Base-by-base conservation (phyloP, 1,140 invertebrate species). In the Sogatella furcifera region DNA sequence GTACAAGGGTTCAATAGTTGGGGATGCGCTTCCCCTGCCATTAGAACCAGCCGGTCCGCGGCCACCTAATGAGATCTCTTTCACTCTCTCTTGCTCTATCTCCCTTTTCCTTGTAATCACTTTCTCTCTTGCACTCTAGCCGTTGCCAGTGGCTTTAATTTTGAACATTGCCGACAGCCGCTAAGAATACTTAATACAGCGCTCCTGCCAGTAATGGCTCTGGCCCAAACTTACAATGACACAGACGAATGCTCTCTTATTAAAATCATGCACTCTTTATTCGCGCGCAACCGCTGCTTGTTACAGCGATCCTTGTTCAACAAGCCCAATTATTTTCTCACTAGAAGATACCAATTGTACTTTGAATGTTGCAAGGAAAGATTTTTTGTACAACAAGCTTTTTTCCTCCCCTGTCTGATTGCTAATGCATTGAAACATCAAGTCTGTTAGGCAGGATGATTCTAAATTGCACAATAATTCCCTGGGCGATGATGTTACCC, bases 11-110 rank as follows among this genome's bases (percentile, higher is more conserved):
- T 49, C 46, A 49, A 49, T 49, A 52, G 57, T 52, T 59, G 44
- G 44, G 24, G 49, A 43, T 41, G 53, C 17, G 17, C 13, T 14
- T 13, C 6, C 22, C n/a, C 11, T 13, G 53, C 60, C 60, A 61
- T 61, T 61, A 61, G 34, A 28, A 21, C 19, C 60, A 61, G 52
- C 60, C 53, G 60, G 60, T 38, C 11, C 61, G 22, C 46, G 21
- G 14, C 46, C 46, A 49, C 46, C 46, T 62, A 62, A 62, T 62
- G 61, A 57, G 57, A 49, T 49, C 46, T 49, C 15, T 19, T 11
- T 49, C 14, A 5, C 46, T 22, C 46, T 49, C 46, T 49, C 46
- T 22, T 19, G 1, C 34, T 38, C 34, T 38, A n/a, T n/a, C 46
- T 22, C 46, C 17, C 46, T 49, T n/a, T 22, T 19, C 8, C 34